Evolutionary conservation across 1,140 invertebrate species (phyloP).

Genomic region (Cydia splendana): DNA sequence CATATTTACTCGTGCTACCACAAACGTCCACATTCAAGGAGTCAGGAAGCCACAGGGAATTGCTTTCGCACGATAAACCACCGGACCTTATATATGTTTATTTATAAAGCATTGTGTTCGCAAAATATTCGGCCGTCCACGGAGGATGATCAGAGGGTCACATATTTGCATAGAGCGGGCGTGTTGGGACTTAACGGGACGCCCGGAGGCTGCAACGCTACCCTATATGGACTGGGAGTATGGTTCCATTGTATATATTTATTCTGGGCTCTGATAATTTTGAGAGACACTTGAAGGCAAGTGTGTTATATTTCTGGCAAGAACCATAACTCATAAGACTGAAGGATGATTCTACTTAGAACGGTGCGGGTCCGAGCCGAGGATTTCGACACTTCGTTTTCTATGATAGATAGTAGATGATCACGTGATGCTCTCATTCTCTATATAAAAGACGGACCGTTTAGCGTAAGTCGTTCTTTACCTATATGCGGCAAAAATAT

Average conservation of each 20-base stretch:
- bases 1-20: not conserved
- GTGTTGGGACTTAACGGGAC: slow-evolving; percentile 28
- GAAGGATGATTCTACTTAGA: no score
- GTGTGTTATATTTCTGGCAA: no score
- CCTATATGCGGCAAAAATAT: no score
- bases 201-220: slow-evolving; percentile 19
- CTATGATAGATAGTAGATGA: no score
- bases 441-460: no score
- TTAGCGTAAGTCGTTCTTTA: no score
- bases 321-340: no score
- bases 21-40: not conserved
- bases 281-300: no score
- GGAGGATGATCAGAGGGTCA: slow-evolving; percentile 26
- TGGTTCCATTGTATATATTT: not conserved
- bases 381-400: no score
- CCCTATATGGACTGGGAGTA: slow-evolving; percentile 6
- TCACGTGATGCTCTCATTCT: no score
- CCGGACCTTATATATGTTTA: not conserved
- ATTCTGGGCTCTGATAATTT: not conserved
- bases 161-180: slow-evolving; percentile 32
- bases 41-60: not conserved
- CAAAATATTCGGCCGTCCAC: slow-evolving; percentile 22
- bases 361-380: no score
- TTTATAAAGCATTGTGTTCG: slow-evolving; percentile 12
- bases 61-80: slow-evolving; percentile 10